Evolutionary conservation across 2,797 vertebrate genomes (phyloP), one percentile per base, ranked within the genome.

Genomic region (Diplodus sargus): DNA sequence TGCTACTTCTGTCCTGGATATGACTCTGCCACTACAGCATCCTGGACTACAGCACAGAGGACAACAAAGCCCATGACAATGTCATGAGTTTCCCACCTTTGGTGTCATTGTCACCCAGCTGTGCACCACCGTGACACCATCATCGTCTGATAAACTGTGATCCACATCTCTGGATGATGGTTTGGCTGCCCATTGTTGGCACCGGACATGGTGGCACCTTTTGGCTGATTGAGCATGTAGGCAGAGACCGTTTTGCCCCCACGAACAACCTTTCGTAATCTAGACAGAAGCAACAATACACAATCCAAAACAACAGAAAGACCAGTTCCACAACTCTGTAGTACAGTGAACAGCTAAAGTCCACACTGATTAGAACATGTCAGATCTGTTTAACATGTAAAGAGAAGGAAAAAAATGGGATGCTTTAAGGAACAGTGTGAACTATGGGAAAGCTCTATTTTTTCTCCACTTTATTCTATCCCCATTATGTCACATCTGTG

Each of bases 401-500:
- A 16, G 15, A 9, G 43, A 5, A 0, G 10, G 13, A 28, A 28
- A 53, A 62, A n/a, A 52, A 10, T 22, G 18, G 15, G 17, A 63
- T 28, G 12, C 20, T 56, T 70, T 22, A n/a, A 52, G 61, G 20
- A 68, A 28, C 28, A 62, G 28, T 17, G 13, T 67, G 28, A 54
- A 74, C 13, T 49, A 45, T 68, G 51, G 45, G 47, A 63, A 62
- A 62, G 15, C 22, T 8, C 45, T 39, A 47, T 18, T 57, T 57
- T 14, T 20, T 25, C 58, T 67, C 22, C 53, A 23, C 53, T 74
- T 15, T 14, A 16, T 22, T 75, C 25, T 7, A 30, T n/a, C 16
- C 43, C 34, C 43, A 47, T 20, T 60, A 59, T 76, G 65, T 81
- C 67, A 74, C 82, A 76, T 76, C 56, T 81, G 70, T 64, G 64